Evolutionary conservation across 1,140 invertebrate genomes (phyloP), one percentile per base, ranked within the genome.

Genomic region (Penaeus indicus): DNA sequence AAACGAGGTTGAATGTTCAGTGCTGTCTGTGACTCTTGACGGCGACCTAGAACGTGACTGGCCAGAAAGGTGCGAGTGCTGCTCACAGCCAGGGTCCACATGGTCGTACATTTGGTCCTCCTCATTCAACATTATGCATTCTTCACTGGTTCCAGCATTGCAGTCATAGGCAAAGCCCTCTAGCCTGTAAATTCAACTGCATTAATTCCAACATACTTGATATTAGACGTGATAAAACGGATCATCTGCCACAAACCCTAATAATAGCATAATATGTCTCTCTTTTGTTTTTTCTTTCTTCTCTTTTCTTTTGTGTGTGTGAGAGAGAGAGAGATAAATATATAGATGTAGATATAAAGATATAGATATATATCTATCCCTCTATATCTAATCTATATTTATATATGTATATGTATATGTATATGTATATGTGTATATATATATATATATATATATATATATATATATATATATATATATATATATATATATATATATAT

Each of bases 21-120:
- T 97, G 92, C 96, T 97, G 91, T 97, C 96, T 0, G 97, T 97
- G 32, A 97, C 93, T 91, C 96, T 96, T 92, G 96, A 97, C 1
- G 84, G 38, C n/a, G 90, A 86, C 42, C 72, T 25, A 11, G 88
- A 87, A 25, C 78, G 25, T 27, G 27, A 32, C 18, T 64, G 32
- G 62, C 67, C 75, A 38, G 22, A 67, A 7, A 27, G 21, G 27
- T 77, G 21, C 7, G 47, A 60, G 13, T 77, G 42, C 42, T 85
- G 67, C 5, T 85, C 84, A 54, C 75, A 38, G 75, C 19, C 38
- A 54, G 81, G 13, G 27, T 86, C 61, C 27, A 61, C 75, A 22
- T 64, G 27, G 16, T 84, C 87, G 19, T 63, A 64, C 63, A 61
- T 25, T 8, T 89, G 54, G 27, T 89, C 88, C 21, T 91, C 85